Evolutionary conservation across 2,888 invertebrate genomes (phyloP), one percentile per base, ranked within the genome.

Genomic region (Anaspis maculata): DNA sequence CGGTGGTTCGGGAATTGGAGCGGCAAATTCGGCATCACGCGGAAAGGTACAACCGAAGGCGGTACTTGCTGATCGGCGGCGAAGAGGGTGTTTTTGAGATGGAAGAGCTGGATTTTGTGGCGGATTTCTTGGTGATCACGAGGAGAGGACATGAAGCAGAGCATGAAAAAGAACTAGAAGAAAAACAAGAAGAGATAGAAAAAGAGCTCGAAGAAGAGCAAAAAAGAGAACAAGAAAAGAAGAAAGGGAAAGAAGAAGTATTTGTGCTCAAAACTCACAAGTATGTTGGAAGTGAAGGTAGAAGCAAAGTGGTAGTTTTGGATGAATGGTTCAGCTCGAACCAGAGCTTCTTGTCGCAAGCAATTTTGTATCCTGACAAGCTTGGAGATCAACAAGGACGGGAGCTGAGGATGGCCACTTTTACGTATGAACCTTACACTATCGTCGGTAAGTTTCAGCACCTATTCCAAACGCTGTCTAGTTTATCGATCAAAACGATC

Each of bases 341-440:
- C n/a, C n/a, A n/a, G n/a, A n/a, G n/a, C n/a, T n/a, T n/a, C n/a
- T n/a, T n/a, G n/a, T n/a, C n/a, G n/a, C n/a, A n/a, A n/a, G n/a
- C n/a, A n/a, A n/a, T n/a, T n/a, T n/a, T 56, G 24, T 56, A 44
- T 44, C 51, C 47, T 11, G 33, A 54, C 40, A 56, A 56, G 54
- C 67, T 54, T 40, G 46, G 30, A 47, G 69, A 27, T 66, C 72
- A 59, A 36, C 32, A 49, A 33, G 59, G 61, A 22, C 51, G 59
- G 57, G 49, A 45, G 1, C 46, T 77, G 3, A 70, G 60, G 51
- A 64, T 74, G 14, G 72, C 74, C 6, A 68, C 70, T 34, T 76
- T 79, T 52, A 69, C 67, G 19, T 79, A 79, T 48, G 71, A 71
- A 46, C 78, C 78, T 0, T 19, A 19, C 9, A 6, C 19, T 9